These are phyloP conservation scores for Elaphurus davidianus DNA, from an alignment of 2,113 vertebrate species.

Conservation along the genomic window DNA sequence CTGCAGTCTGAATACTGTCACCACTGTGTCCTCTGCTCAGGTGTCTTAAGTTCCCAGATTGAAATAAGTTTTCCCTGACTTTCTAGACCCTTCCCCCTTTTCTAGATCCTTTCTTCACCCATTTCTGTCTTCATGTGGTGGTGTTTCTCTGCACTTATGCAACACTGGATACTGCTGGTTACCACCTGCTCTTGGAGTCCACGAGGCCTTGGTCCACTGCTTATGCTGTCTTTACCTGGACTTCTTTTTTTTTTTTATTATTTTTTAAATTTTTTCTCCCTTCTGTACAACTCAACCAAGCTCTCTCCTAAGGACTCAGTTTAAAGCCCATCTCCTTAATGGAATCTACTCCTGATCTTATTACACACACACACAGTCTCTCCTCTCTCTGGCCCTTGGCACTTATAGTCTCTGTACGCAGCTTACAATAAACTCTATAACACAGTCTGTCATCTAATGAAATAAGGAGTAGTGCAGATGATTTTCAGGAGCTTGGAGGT, in stretches of 20 bases:
- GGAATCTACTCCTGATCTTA: not conserved
- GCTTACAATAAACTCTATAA: not conserved
- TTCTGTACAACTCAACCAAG: too few relatives aligned
- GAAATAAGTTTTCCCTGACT: not conserved
- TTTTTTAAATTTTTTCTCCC: not conserved
- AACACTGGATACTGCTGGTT: rapidly evolving
- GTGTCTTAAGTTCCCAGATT: not conserved
- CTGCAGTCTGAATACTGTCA: not conserved
- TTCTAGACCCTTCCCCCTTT: not conserved
- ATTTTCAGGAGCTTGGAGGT: not conserved
- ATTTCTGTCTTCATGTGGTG: not conserved
- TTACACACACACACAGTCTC: not conserved
- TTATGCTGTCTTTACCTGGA: not conserved
- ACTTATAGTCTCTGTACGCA: not conserved
- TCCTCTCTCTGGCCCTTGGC: not conserved
- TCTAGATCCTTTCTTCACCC: not conserved
- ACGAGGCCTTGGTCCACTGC: rapidly evolving
- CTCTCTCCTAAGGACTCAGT: not conserved
- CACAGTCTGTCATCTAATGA: not conserved
- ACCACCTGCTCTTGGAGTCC: not conserved
- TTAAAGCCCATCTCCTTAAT: not conserved
- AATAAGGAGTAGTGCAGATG: not conserved
- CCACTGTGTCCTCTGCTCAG: not conserved
- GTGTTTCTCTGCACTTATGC: rapidly evolving
- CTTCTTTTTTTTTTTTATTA: not conserved